Evolutionary conservation across 2,797 vertebrate genomes (phyloP), one percentile per base, ranked within the genome.

Genomic region (Columba guinea): DNA sequence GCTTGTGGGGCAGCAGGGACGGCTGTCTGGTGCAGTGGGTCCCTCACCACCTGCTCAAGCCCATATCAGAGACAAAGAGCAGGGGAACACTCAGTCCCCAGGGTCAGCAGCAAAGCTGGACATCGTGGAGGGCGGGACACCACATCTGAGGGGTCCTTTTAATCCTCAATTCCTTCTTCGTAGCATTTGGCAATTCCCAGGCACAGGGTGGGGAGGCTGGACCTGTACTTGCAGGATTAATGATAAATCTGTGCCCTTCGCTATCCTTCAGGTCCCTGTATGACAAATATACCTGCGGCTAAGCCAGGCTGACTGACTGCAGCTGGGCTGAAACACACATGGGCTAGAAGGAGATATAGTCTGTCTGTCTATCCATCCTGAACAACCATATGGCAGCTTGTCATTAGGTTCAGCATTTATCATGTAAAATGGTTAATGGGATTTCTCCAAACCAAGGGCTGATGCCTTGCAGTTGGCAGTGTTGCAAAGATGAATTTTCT

Each of bases 91-190:
- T 65, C 23, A 2, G 75, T 89, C 91, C 88, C 91, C 1, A 10
- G 67, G 69, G 94, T 90, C 75, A 83, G 69, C 86, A 91, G 78
- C 84, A 95, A 64, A 82, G 70, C 60, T 77, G 86, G 88, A 55
- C 71, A 44, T 48, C 4, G 14, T 53, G n/a, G 84, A 76, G 48
- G 19, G 44, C 9, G 44, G 44, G 19, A 46, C 44, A 46, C 44
- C 44, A 46, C 44, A 46, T 46, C 62, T 0, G 12, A 84, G 62
- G 73, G 85, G 6, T 82, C 87, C 52, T 91, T 93, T 92, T 93
- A 88, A 95, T 96, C 91, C 93, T 90, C 85, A 84, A 20, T 90
- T 95, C 90, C 74, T 76, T 74, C 86, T 94, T 74, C 75, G 59
- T 71, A 84, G 78, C 53, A 5, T 80, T 89, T 75, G 64, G 62